These are phyloP conservation scores for Amphipyra berbera DNA, from an alignment of 2,888 invertebrate species.

Conservation along the genomic window DNA sequence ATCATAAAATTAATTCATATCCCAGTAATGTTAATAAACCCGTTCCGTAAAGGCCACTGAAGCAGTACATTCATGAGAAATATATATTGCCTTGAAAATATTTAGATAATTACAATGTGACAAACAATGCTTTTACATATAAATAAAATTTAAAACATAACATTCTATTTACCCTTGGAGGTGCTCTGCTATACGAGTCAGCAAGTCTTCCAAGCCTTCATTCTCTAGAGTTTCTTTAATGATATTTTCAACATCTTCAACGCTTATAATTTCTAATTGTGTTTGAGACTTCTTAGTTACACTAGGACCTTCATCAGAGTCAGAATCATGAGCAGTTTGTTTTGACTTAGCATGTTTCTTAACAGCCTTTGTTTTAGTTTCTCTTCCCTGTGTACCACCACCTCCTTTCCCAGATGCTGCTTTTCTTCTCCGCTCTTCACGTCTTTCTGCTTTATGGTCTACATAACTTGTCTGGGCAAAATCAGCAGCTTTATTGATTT, in stretches of 20 bases:
- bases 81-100: too few species aligned
- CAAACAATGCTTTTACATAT: neutral
- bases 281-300: conserved; percentile 79
- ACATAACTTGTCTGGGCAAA: conserved; percentile 74
- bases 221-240: conserved; percentile 91
- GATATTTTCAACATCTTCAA: conserved; percentile 92
- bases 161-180: conserved; percentile 90
- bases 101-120: too few species aligned
- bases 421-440: conserved; percentile 97
- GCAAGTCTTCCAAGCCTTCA: conserved; percentile 93
- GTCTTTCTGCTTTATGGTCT: conserved; percentile 92
- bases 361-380: conserved; percentile 98
- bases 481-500: conserved; percentile 86
- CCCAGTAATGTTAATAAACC: too few species aligned
- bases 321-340: conserved; percentile 90
- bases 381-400: conserved; percentile 97
- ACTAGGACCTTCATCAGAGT: conserved; percentile 91
- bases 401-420: conserved; percentile 96
- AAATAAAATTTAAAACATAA: too few species aligned
- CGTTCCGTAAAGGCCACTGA: too few species aligned
- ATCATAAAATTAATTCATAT: too few species aligned
- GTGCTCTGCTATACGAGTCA: conserved; percentile 92
- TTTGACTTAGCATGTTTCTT: conserved; percentile 94
- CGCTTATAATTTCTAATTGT: conserved; percentile 91
- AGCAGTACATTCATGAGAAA: too few species aligned